Percentiles rank a stretch among this genome's conserved stretches.
Conservation (phyloP, 2,888 invertebrate species). For the Ectemnius lituratus region DNA sequence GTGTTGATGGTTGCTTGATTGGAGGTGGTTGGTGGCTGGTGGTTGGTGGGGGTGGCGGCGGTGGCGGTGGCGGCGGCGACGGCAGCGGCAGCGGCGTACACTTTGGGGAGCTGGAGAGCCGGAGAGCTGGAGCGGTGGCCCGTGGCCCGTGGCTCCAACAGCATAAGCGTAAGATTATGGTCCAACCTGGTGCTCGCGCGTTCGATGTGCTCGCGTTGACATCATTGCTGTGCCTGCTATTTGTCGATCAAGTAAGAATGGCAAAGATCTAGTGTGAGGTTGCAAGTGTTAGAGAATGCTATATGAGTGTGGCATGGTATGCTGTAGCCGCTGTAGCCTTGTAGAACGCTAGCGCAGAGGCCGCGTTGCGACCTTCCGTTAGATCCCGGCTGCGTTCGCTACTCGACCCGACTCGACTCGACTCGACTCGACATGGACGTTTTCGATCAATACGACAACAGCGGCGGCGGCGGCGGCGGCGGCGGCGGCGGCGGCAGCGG, state of each 20-base stretch:
- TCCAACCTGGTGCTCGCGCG: conserved; percentile 46
- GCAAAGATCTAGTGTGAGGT: conserved; percentile 38
- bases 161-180: conserved; percentile 47
- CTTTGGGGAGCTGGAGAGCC: too few relatives aligned
- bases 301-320: too few relatives aligned
- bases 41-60: too few relatives aligned
- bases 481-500: conserved; percentile 60
- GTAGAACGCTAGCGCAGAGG: conserved; percentile 53
- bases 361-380: conserved; percentile 38
- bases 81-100: too few relatives aligned
- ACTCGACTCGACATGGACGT: conserved; percentile 4
- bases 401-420: conserved; percentile 39
- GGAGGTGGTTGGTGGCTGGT: too few relatives aligned
- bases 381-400: conserved; percentile 41
- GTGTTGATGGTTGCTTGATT: too few relatives aligned
- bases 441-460: conserved; percentile 58
- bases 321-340: conserved; percentile 45
- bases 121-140: too few relatives aligned
- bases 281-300: conserved; percentile 29
- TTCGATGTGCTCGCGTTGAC: conserved; percentile 42
- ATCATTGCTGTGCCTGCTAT: conserved; percentile 51
- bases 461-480: conserved; percentile 13
- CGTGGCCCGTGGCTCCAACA: too few relatives aligned
- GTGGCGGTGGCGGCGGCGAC: too few relatives aligned
- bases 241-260: conserved; percentile 62